phyloP scores from a whole-genome alignment of 2,113 vertebrate species.

The Variabilichromis moorii region DNA sequence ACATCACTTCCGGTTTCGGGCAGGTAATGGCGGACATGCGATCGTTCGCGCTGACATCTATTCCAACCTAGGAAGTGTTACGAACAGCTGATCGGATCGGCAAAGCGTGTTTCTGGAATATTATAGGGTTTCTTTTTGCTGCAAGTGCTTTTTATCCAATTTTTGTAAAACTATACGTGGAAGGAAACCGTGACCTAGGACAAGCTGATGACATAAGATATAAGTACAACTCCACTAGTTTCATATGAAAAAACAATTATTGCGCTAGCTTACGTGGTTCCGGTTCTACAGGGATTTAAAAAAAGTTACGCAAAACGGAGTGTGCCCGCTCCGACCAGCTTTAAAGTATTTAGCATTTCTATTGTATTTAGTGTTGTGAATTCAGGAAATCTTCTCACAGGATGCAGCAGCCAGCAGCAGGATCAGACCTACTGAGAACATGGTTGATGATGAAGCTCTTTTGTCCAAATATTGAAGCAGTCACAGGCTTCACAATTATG shows the following conservation, averaged over 20 bases:
- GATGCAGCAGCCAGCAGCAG: neutral
- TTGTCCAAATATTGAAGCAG: rapidly evolving
- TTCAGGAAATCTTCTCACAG: rapidly evolving
- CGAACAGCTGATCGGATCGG: rapidly evolving
- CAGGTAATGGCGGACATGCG: too few relatives aligned
- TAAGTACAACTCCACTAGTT: rapidly evolving
- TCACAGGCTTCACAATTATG: neutral
- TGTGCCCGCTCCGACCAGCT: rapidly evolving
- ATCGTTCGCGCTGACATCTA: rapidly evolving
- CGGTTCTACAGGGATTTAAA: rapidly evolving
- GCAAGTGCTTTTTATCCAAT: neutral
- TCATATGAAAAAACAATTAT: rapidly evolving
- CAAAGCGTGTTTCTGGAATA: neutral
- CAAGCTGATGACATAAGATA: neutral
- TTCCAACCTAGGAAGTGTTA: neutral
- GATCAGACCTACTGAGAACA: neutral
- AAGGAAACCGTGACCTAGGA: rapidly evolving
- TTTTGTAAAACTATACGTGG: rapidly evolving
- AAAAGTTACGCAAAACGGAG: neutral
- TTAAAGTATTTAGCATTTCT: rapidly evolving
- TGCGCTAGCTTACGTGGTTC: neutral
- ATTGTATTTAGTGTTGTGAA: neutral
- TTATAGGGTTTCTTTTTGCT: rapidly evolving
- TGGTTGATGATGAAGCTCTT: neutral
- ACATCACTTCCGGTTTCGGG: too few relatives aligned